phyloP scores from a whole-genome alignment of 2,888 invertebrate genomes.

The Argyra leucocephala region DNA sequence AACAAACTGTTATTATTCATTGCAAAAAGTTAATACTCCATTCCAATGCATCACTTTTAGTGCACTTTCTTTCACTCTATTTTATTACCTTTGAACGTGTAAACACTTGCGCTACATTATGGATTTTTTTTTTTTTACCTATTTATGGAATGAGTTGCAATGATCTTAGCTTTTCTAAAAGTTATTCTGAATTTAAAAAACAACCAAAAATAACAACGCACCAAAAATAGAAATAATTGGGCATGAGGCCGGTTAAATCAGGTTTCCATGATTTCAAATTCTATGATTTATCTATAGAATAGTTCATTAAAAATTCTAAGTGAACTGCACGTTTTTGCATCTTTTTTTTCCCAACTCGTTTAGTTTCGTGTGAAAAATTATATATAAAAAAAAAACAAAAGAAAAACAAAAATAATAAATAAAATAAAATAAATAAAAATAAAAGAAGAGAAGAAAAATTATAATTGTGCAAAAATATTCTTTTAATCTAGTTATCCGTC shows the following conservation, averaged over 20 bases:
- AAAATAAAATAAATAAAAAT: too few species aligned
- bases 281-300: not conserved
- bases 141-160: too few species aligned
- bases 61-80: too few species aligned
- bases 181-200: too few species aligned
- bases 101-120: not conserved
- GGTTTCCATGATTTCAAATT: not conserved
- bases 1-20: too few species aligned
- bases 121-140: not conserved
- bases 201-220: not conserved
- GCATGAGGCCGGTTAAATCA: constrained; percentile 3
- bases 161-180: too few species aligned
- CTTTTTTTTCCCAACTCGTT: not conserved
- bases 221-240: not conserved
- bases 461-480: not conserved
- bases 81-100: not conserved
- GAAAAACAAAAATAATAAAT: too few species aligned
- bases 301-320: not conserved
- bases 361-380: not conserved
- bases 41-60: too few species aligned
- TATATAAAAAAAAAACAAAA: too few species aligned
- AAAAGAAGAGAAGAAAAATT: too few species aligned
- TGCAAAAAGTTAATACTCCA: too few species aligned
- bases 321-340: not conserved
- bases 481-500: not conserved